These are phyloP conservation scores for Odontesthes bonariensis DNA, from an alignment of 2,113 vertebrate species.

Conservation along the genomic window DNA sequence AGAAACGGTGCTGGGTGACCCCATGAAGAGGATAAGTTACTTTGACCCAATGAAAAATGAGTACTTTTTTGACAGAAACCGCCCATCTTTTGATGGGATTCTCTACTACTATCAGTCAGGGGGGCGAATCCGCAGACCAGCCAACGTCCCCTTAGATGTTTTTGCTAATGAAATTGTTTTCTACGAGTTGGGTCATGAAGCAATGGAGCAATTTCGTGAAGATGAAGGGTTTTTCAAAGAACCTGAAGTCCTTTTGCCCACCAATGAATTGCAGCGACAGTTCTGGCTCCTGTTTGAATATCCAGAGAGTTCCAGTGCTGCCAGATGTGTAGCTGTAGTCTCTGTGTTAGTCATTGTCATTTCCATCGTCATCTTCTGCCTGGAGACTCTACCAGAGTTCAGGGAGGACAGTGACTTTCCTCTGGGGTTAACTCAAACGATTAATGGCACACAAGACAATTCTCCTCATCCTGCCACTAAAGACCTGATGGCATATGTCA, in stretches of 20 bases:
- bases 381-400: constrained; percentile 96
- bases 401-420: constrained; percentile 84
- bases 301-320: constrained; percentile 94
- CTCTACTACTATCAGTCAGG: constrained; percentile 97
- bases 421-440: constrained; percentile 29
- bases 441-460: constrained; percentile 73
- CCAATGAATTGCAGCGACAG: constrained; percentile 91
- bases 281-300: constrained; percentile 99
- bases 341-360: constrained; percentile 95
- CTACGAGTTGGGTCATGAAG: constrained; percentile 93
- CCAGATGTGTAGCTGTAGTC: constrained; percentile 91
- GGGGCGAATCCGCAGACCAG: constrained; percentile 92
- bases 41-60: constrained; percentile 98
- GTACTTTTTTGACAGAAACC: constrained; percentile 97
- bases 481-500: constrained; percentile 81
- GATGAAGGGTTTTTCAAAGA: constrained; percentile 96
- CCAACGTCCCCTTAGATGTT: constrained; percentile 93
- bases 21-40: constrained; percentile 90
- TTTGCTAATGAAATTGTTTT: constrained; percentile 96
- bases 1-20: constrained; percentile 92
- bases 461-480: constrained; percentile 67
- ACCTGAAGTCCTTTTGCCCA: constrained; percentile 89
- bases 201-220: constrained; percentile 95
- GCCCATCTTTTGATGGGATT: constrained; percentile 98
- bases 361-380: constrained; percentile 97